Base-by-base conservation (phyloP, 2,797 vertebrate genomes). In the Garrulus glandarius region DNA sequence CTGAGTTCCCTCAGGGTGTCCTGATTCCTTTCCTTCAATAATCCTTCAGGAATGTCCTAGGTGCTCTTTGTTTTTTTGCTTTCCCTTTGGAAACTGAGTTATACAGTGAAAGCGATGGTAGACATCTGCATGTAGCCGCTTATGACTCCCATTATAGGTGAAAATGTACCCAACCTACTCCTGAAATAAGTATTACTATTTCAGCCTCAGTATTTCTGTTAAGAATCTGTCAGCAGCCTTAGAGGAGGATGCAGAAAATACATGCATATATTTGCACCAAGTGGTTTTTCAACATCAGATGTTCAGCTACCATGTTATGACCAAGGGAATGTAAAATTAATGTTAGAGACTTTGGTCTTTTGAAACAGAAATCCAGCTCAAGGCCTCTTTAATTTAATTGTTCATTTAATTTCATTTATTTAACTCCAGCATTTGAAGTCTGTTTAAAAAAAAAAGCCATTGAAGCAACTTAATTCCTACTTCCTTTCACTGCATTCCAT, bases 211-310 rank as follows among this genome's bases (percentile, higher is more conserved):
- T 75, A 69, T 74, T 85, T 84, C 39, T 65, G 76, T 30, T 83
- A 67, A 64, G 75, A 87, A 76, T 76, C 81, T 92, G 87, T 49
- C 79, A 94, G 50, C 61, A 89, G 44, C 61, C 76, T 89, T 70
- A 94, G 75, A 87, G 61, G n/a, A 87, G 61, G 82, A 89, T 86
- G 76, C 65, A 94, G 76, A 93, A 92, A 95, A 93, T 76, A 75
- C 3, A 80, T 34, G 39, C 10, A 5, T 55, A 13, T 80, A 70
- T 89, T 92, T 87, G 11, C 11, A 37, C 43, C 44, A 56, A 50
- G 47, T 46, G 60, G 49, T 50, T 93, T 83, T 82, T 79, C 44
- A 56, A 43, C 56, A 74, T 82, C 43, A 65, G 36, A 50, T 74
- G 14, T 87, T 91, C 3, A 0, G 16, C 65, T 91, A 68, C 61